Evolutionary conservation across 1,140 invertebrate species (phyloP).

Genomic region (Phenacoccus solenopsis): DNA sequence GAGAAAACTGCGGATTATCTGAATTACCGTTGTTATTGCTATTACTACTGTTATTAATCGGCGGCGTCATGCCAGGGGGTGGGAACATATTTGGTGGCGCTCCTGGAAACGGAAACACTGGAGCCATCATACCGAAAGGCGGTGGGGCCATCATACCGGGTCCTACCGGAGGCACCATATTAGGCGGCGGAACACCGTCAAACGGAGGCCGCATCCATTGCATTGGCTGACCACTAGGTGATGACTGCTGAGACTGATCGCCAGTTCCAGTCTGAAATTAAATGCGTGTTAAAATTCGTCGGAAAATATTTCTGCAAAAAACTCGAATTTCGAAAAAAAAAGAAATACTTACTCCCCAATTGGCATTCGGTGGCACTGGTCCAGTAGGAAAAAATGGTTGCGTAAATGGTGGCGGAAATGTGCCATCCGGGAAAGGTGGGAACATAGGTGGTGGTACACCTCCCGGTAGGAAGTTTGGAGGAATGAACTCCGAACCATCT

Average conservation of each 20-base stretch:
- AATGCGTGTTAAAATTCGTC: not conserved
- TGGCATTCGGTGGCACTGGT: not conserved
- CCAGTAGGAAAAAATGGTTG: conserved; percentile 4
- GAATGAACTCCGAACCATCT: conserved; percentile 35
- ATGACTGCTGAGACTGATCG: not conserved
- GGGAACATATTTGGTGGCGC: conserved; percentile 20
- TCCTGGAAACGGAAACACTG: not conserved
- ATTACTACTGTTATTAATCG: not conserved
- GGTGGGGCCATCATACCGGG: conserved; percentile 14
- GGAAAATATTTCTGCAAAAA: not conserved
- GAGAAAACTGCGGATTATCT: not conserved
- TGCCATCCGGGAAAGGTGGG: not conserved
- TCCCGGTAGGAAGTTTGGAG: conserved; percentile 25
- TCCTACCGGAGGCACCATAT: conserved; percentile 19
- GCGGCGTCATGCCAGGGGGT: not conserved
- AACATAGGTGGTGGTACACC: not conserved
- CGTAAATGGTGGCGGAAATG: not conserved
- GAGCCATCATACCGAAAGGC: conserved; percentile 7
- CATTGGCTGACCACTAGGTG: conserved; percentile 6
- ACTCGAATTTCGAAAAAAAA: not conserved
- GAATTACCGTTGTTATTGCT: not conserved
- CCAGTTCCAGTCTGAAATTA: not conserved
- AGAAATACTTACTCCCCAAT: not conserved
- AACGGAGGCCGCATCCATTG: not conserved
- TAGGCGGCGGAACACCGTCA: not conserved